phyloP scores from a whole-genome alignment of 2,797 vertebrate genomes.

The Synanceia verrucosa region DNA sequence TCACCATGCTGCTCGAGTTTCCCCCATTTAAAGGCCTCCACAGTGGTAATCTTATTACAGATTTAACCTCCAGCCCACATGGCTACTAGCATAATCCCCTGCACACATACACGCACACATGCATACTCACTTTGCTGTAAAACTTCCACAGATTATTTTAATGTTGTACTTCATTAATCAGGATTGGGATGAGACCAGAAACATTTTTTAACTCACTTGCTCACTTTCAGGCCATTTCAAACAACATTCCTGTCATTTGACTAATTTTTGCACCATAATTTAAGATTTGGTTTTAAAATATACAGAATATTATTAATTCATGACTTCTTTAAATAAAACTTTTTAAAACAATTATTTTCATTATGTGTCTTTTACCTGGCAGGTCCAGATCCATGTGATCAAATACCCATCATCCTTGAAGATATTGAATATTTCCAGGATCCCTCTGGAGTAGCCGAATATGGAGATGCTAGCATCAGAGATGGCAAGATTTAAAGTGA shows the following conservation, averaged over 20 bases:
- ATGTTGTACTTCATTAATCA: slow-evolving; percentile 47
- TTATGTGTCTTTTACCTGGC: slow-evolving; percentile 80
- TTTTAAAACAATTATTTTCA: neutral
- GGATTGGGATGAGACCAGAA: slow-evolving; percentile 28
- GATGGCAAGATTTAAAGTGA: slow-evolving; percentile 89
- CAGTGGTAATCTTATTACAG: slow-evolving; percentile 77
- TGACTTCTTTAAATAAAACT: neutral
- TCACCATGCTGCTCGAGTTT: slow-evolving; percentile 52
- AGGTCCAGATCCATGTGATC: slow-evolving; percentile 90
- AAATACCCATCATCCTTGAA: slow-evolving; percentile 89
- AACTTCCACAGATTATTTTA: slow-evolving; percentile 44
- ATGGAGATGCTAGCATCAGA: slow-evolving; percentile 89
- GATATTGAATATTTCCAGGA: slow-evolving; percentile 89
- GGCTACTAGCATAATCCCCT: slow-evolving; percentile 67
- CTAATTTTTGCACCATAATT: neutral
- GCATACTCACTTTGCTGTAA: slow-evolving; percentile 23
- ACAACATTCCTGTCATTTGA: neutral
- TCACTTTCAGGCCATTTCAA: neutral
- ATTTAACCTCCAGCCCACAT: slow-evolving; percentile 75
- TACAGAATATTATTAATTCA: neutral
- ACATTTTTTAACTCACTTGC: neutral
- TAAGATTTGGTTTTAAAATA: neutral
- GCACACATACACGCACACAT: neutral
- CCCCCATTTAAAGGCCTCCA: slow-evolving; percentile 61
- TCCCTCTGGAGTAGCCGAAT: slow-evolving; percentile 89